A percentile compares a stretch with the other conserved stretches of the same genome.
These are phyloP conservation scores for Geotria australis DNA, from an alignment of 2,797 vertebrate genomes.

Conservation along the genomic window DNA sequence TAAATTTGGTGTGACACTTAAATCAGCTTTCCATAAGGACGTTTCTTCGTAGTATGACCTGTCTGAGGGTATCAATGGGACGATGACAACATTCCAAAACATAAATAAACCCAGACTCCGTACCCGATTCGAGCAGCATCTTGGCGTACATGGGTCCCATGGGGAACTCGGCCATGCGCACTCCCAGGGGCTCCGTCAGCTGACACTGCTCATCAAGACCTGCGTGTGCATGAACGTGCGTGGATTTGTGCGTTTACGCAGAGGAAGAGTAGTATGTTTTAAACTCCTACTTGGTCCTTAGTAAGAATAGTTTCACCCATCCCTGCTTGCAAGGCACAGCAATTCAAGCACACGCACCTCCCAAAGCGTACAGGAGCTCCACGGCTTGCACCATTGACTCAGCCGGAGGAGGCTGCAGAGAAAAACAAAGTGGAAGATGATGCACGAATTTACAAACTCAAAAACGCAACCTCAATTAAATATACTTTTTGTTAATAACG, in stretches of 20 bases:
- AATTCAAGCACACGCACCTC: slow-evolving; percentile 19
- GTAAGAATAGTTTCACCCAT: too few relatives aligned
- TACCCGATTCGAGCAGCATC: slow-evolving; percentile 82
- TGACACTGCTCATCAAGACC: slow-evolving; percentile 77
- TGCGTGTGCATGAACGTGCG: slow-evolving; percentile 6
- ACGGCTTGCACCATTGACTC: slow-evolving; percentile 98
- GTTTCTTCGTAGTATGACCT: too few relatives aligned
- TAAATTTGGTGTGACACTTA: too few relatives aligned
- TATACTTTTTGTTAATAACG: neutral
- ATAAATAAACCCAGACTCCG: too few relatives aligned
- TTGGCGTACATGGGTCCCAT: slow-evolving; percentile 96
- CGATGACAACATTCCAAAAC: too few relatives aligned
- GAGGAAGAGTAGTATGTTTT: too few relatives aligned
- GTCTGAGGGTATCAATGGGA: too few relatives aligned
- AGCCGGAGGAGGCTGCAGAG: slow-evolving; percentile 55
- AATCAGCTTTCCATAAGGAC: too few relatives aligned
- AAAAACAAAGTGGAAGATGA: slow-evolving; percentile 2
- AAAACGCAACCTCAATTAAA: neutral
- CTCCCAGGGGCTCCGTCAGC: slow-evolving; percentile 60
- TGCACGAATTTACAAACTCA: too few relatives aligned
- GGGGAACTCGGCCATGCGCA: slow-evolving; percentile 88
- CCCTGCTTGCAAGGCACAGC: too few relatives aligned
- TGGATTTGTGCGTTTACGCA: too few relatives aligned
- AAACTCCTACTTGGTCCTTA: too few relatives aligned
- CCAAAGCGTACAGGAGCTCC: slow-evolving; percentile 73